A percentile compares a stretch with the other conserved stretches of the same genome.
These are phyloP conservation scores for Tubiluchus corallicola DNA, from an alignment of 2,888 invertebrate genomes.

Conservation along the genomic window DNA sequence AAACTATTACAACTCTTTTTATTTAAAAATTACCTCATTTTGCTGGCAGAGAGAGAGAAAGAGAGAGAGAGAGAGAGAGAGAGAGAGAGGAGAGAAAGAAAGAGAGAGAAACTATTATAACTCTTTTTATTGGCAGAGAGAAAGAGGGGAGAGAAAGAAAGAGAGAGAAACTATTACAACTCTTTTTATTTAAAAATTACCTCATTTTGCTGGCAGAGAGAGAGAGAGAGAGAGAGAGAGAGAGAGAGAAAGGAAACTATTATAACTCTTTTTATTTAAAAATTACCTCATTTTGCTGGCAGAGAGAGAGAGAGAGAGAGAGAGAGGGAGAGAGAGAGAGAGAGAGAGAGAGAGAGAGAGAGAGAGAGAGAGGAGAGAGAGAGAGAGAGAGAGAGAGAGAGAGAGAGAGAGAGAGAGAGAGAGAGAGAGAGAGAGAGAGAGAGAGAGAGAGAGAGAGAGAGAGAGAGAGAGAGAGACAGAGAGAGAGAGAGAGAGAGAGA, in stretches of 20 bases:
- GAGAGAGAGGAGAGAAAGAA: too few relatives aligned
- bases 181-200: too few relatives aligned
- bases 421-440: background rate
- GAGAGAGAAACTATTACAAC: background rate
- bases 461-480: constrained; percentile 1
- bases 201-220: too few relatives aligned
- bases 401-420: background rate
- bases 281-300: too few relatives aligned
- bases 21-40: too few relatives aligned
- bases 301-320: constrained; percentile 5
- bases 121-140: too few relatives aligned
- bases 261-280: too few relatives aligned
- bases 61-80: constrained; percentile 3
- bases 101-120: background rate
- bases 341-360: constrained; percentile 7
- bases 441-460: too few relatives aligned
- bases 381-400: constrained; percentile 4
- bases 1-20: too few relatives aligned
- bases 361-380: constrained; percentile 5
- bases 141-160: background rate
- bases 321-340: constrained; percentile 6
- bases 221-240: background rate
- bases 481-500: constrained; percentile 3
- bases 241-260: constrained; percentile 4
- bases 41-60: too few relatives aligned